phyloP scores from a whole-genome alignment of 2,113 vertebrate species.

The Cepphus grylle region DNA sequence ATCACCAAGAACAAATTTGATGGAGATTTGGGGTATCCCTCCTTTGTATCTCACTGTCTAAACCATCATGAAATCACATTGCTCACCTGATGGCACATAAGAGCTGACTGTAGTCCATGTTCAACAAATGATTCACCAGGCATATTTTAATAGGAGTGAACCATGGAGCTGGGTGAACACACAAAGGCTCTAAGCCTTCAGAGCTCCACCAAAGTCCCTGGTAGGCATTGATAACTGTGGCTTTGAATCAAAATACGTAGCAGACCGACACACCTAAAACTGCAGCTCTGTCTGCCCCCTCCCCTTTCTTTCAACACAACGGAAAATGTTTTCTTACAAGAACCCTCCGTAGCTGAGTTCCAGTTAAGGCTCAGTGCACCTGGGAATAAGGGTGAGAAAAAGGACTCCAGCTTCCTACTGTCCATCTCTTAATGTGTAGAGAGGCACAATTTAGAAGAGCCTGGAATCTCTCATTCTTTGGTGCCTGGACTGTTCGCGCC shows the following conservation, averaged over 20 bases:
- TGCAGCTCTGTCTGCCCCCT: not conserved
- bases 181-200: not conserved
- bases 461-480: not conserved
- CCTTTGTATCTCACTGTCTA: not conserved
- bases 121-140: not conserved
- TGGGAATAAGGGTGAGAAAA: not conserved
- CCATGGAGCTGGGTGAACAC: not conserved
- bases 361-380: not conserved
- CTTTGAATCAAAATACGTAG: not conserved
- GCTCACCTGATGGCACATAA: not conserved
- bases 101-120: not conserved
- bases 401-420: not conserved
- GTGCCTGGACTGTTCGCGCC: not conserved
- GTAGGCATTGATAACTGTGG: not conserved
- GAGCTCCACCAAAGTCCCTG: not conserved
- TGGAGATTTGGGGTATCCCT: not conserved
- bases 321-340: not conserved
- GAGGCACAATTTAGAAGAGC: not conserved
- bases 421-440: not conserved
- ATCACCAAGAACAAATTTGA: not conserved
- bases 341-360: not conserved
- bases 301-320: not conserved
- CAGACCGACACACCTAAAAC: not conserved
- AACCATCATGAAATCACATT: not conserved
- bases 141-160: not conserved